Conservation (phyloP, 1,140 invertebrate genomes). For the Sitodiplosis mosellana region DNA sequence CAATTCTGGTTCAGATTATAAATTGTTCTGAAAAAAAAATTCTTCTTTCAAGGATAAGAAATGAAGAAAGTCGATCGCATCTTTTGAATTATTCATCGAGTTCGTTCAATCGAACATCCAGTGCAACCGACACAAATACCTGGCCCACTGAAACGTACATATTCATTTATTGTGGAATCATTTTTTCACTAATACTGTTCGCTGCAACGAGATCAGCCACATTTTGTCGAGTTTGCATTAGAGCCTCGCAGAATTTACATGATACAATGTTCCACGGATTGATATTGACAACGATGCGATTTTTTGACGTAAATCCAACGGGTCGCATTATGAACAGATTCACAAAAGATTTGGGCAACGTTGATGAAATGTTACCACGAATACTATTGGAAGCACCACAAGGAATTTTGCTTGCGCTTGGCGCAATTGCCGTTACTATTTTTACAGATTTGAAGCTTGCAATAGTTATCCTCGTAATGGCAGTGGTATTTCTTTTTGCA, state of each 20-base stretch:
- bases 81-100: not conserved
- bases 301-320: conserved; percentile 61
- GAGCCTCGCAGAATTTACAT: conserved; percentile 4
- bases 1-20: not conserved
- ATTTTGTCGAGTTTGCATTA: conserved; percentile 1
- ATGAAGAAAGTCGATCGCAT: not conserved
- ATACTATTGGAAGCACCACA: conserved; percentile 37
- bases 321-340: conserved; percentile 57
- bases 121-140: not conserved
- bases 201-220: conserved; percentile 11
- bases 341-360: conserved; percentile 57
- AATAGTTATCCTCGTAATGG: conserved; percentile 45
- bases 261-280: conserved; percentile 4
- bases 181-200: conserved; percentile 1
- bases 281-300: conserved; percentile 40
- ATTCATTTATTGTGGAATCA: not conserved
- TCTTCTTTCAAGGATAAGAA: conserved; percentile 2
- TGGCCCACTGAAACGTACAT: not conserved
- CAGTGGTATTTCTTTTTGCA: conserved; percentile 48
- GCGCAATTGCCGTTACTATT: conserved; percentile 45
- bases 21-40: not conserved
- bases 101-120: conserved; percentile 5
- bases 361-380: conserved; percentile 82
- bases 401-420: conserved; percentile 40
- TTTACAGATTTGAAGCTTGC: conserved; percentile 55